phyloP scores from a whole-genome alignment of 2,888 invertebrate genomes.

The Erebia aethiops region DNA sequence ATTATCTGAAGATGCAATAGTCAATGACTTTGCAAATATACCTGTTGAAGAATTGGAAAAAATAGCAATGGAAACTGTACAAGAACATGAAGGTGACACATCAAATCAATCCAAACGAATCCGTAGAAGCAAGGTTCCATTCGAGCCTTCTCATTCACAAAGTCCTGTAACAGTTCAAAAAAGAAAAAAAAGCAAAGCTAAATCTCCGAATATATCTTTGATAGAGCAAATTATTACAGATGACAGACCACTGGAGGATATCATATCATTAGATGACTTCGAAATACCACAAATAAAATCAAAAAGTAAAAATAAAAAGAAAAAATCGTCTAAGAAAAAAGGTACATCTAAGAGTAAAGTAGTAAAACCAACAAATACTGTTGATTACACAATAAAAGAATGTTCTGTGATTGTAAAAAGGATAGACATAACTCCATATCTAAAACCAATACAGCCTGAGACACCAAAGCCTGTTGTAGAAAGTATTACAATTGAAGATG shows the following conservation, averaged over 20 bases:
- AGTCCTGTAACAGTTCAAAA: conserved; percentile 51
- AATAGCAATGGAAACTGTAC: conserved; percentile 64
- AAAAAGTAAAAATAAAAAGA: conserved; percentile 44
- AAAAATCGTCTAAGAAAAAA: conserved; percentile 47
- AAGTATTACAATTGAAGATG: conserved; percentile 26
- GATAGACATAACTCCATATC: conserved; percentile 55
- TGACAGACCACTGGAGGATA: conserved; percentile 71
- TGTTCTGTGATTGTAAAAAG: conserved; percentile 62
- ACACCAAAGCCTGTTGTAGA: conserved; percentile 14
- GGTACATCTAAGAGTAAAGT: conserved; percentile 42
- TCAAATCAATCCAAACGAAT: conserved; percentile 46
- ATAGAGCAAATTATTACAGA: conserved; percentile 74
- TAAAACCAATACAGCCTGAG: conserved; percentile 29
- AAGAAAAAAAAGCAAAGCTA: conserved; percentile 52
- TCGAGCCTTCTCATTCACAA: conserved; percentile 50
- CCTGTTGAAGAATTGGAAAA: conserved; percentile 72
- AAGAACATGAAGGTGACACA: conserved; percentile 44
- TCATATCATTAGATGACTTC: conserved; percentile 69
- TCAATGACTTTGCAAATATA: conserved; percentile 67
- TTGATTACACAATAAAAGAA: conserved; percentile 52
- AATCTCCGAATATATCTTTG: conserved; percentile 70
- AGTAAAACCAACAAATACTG: conserved; percentile 31
- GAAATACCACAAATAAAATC: conserved; percentile 54
- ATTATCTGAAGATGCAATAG: conserved; percentile 61
- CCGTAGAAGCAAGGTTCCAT: conserved; percentile 49